Evolutionary conservation across 2,797 vertebrate species (phyloP).

Genomic region (Sebastes wilsoni): DNA sequence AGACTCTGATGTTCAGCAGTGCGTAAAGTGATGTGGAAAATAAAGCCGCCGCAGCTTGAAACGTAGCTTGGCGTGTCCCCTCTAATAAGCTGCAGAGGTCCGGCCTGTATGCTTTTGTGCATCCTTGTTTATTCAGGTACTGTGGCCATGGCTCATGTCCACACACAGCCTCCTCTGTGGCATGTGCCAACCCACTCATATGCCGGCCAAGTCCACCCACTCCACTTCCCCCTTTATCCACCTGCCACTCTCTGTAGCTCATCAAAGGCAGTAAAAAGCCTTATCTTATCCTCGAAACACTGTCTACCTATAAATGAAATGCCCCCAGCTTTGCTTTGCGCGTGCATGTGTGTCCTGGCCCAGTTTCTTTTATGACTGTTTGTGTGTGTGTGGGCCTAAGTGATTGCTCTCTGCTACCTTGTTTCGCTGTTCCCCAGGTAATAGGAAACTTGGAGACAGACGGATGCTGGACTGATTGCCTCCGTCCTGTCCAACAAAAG

Average conservation of each 20-base stretch:
- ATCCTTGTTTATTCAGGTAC: conserved; percentile 58
- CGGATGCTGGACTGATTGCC: conserved; percentile 53
- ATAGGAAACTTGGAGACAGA: conserved; percentile 58
- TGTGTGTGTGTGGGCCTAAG: conserved; percentile 21
- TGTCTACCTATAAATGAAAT: conserved; percentile 35
- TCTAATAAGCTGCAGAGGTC: conserved; percentile 17
- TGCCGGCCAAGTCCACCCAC: conserved; percentile 61
- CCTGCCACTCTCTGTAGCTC: conserved; percentile 62
- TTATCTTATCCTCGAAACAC: conserved; percentile 32
- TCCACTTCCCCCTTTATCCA: conserved; percentile 51
- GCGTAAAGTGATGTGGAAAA: conserved; percentile 11
- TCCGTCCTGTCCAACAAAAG: conserved; percentile 51
- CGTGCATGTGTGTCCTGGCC: conserved; percentile 26
- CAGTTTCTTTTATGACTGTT: conserved; percentile 35
- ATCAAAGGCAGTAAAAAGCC: conserved; percentile 48
- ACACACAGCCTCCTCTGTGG: conserved; percentile 17
- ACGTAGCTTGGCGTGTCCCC: background rate
- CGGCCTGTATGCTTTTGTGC: conserved; percentile 42
- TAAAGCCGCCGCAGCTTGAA: background rate
- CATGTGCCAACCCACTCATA: conserved; percentile 69
- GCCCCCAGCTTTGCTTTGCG: conserved; percentile 4
- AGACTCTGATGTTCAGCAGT: background rate
- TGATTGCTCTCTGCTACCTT: conserved; percentile 49
- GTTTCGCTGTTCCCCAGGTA: conserved; percentile 51
- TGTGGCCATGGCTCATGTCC: conserved; percentile 41